Evolutionary conservation across 2,888 invertebrate species (phyloP).

Genomic region (Glaucopsyche alexis): DNA sequence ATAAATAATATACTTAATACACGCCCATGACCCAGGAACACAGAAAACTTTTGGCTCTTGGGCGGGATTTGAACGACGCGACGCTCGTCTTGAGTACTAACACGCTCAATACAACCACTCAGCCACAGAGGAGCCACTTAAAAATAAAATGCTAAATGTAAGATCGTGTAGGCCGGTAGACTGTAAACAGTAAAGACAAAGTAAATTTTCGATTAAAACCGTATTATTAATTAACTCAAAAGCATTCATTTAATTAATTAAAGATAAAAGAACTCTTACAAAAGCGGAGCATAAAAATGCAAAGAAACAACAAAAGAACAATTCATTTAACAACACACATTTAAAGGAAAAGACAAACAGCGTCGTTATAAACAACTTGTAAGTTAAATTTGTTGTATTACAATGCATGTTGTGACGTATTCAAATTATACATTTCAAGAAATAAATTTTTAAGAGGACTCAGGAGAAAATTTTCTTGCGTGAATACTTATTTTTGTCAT

Average conservation of each 20-base stretch:
- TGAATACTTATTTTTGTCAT: no score
- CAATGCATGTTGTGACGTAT: background rate
- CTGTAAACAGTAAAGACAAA: background rate
- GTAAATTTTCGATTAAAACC: background rate
- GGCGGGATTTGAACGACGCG: no score
- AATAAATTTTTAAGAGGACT: background rate
- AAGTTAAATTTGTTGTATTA: background rate
- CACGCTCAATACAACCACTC: no score
- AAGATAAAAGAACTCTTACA: slow-evolving; percentile 1
- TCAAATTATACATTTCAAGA: background rate
- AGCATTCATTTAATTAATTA: slow-evolving; percentile 6
- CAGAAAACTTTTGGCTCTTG: no score
- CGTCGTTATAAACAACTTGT: background rate
- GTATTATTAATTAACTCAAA: slow-evolving; percentile 1
- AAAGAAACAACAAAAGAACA: slow-evolving; percentile 15
- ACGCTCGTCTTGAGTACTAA: no score
- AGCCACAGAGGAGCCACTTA: no score
- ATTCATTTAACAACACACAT: slow-evolving; percentile 11
- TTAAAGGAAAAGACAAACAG: background rate
- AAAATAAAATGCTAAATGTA: no score
- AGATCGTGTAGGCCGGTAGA: no score
- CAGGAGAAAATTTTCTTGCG: no score
- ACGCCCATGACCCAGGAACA: no score
- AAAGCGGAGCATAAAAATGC: background rate
- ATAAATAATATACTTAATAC: no score